Evolutionary conservation across 2,797 vertebrate species (phyloP).

Genomic region (Gephyroberyx darwinii): DNA sequence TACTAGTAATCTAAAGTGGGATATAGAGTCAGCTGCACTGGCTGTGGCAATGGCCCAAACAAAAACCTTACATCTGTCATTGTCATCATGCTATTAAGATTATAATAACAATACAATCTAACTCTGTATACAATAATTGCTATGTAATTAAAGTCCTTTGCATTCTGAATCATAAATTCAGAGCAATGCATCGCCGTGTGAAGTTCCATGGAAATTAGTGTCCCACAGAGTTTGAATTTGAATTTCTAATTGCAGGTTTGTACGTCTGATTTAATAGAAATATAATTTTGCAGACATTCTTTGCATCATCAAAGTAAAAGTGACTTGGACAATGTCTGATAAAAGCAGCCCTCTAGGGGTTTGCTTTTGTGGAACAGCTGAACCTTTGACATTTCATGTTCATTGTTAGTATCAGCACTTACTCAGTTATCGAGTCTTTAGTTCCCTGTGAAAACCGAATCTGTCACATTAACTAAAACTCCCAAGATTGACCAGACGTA

Average conservation of each 20-base stretch:
- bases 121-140: slow-evolving; percentile 31
- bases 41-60: neutral
- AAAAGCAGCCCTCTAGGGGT: slow-evolving; percentile 21
- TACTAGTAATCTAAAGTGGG: neutral
- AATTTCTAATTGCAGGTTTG: slow-evolving; percentile 69
- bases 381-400: neutral
- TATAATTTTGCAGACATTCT: slow-evolving; percentile 60
- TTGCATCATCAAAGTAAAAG: slow-evolving; percentile 60
- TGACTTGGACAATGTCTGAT: slow-evolving; percentile 43
- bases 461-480: neutral
- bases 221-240: slow-evolving; percentile 57
- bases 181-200: slow-evolving; percentile 36
- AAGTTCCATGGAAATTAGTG: slow-evolving; percentile 63
- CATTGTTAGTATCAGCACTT: neutral
- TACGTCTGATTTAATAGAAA: slow-evolving; percentile 62
- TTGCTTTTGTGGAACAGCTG: slow-evolving; percentile 20
- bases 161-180: slow-evolving; percentile 53
- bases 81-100: too few species aligned
- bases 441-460: neutral
- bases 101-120: slow-evolving; percentile 9
- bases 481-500: neutral
- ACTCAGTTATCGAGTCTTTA: slow-evolving; percentile 11
- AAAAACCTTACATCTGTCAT: neutral
- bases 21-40: slow-evolving; percentile 7
- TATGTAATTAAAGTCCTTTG: slow-evolving; percentile 42